Base-by-base conservation (phyloP, 2,888 invertebrate species). In the Punctoribates punctum region DNA sequence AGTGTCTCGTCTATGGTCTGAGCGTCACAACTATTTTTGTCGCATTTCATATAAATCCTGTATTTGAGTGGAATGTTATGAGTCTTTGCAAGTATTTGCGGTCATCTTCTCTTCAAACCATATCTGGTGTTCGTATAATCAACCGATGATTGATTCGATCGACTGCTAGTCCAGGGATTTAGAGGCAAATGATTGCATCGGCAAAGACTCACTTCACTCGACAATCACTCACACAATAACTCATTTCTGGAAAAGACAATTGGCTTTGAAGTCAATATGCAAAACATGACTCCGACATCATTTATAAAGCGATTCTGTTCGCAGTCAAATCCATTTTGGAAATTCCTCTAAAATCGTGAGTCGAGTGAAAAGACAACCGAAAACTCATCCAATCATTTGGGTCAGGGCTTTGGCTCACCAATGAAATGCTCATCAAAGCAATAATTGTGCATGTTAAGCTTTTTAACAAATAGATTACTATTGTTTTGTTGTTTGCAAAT, bases 121-220 rank as follows among this genome's bases (percentile, higher is more conserved):
- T 42, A 13, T 38, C 29, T 70, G n/a, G 17, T 70, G 29, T 62
- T 62, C 34, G 3, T 15, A 62, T 42, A 70, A 70, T 42, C 70
- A 70, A 42, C n/a, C 70, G 20, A 70, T 70, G 70, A 70, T 70
- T 70, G 70, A 70, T 70, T 20, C 20, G 70, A 42, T 70, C 70
- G 70, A 70, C 70, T 70, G 42, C n/a, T 11, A 42, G 62, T 15
- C 38, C 70, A 13, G 46, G 70, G 70, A 70, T 70, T 70, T 70
- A n/a, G 8, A 11, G 38, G 4, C 27, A 38, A 42, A 65, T 65
- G 65, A 65, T 65, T 65, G 65, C 65, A 38, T 65, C 20, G 17
- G 62, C 51, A 51, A 51, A 51, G 20, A 62, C 62, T 65, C 70
- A 42, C 70, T 70, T 9, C 23, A 42, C 15, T 27, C 42, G 29